These are phyloP conservation scores for Anarhynchus alexandrinus DNA, from an alignment of 2,113 vertebrate species.

Conservation along the genomic window DNA sequence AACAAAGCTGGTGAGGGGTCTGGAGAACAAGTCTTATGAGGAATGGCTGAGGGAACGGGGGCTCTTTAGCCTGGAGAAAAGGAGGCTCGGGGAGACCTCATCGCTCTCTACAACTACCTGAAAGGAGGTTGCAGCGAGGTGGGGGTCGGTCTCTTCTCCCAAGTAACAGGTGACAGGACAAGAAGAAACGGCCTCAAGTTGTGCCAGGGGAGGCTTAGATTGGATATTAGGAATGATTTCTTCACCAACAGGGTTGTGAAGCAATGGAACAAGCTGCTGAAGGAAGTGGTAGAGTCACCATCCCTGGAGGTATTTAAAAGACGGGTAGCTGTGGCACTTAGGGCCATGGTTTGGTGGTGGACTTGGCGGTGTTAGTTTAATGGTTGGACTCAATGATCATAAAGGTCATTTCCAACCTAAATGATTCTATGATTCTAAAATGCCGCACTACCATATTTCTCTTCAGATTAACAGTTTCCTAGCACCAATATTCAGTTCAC, in stretches of 20 bases:
- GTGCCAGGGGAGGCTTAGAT: not conserved
- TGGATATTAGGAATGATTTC: not conserved
- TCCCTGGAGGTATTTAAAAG: no score
- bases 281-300: no score
- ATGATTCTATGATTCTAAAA: not conserved
- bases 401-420: not conserved
- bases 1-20: not conserved
- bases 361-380: not conserved
- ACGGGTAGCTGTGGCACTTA: accelerated
- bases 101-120: not conserved
- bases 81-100: no score
- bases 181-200: not conserved
- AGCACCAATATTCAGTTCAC: not conserved
- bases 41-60: not conserved
- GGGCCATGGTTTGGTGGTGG: not conserved
- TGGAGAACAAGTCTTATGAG: accelerated
- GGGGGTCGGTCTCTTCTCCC: not conserved
- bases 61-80: not conserved
- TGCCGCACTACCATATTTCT: not conserved
- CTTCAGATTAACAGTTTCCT: not conserved
- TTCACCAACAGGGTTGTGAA: not conserved
- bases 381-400: not conserved
- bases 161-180: accelerated
- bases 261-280: no score
- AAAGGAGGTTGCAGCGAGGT: not conserved